Conservation (phyloP, 2,888 invertebrate species). For the Metacarcinus magister region DNA sequence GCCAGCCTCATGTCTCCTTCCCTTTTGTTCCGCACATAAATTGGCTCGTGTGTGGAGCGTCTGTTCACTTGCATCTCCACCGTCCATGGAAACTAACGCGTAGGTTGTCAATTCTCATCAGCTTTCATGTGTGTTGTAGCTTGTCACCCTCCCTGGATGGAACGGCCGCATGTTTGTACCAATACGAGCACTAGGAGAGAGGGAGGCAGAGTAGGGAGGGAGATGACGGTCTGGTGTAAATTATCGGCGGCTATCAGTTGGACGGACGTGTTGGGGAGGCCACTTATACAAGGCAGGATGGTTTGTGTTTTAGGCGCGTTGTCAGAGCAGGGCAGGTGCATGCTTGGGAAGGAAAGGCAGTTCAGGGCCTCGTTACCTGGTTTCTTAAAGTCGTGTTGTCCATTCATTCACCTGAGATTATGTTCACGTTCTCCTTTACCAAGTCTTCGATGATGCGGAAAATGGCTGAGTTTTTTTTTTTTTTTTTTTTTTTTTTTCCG, state of each 20-base stretch:
- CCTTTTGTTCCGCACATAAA: slow-evolving; percentile 32
- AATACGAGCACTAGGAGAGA: slow-evolving; percentile 16
- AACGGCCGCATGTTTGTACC: slow-evolving; percentile 12
- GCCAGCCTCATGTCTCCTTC: not conserved
- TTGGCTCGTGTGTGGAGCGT: not conserved
- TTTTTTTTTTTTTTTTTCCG: not conserved
- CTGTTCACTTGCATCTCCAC: not conserved
- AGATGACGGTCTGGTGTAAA: not conserved
- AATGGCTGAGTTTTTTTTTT: not conserved
- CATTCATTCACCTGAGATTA: slow-evolving; percentile 22
- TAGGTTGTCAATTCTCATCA: slow-evolving; percentile 36
- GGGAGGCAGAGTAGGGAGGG: not conserved
- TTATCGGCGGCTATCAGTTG: slow-evolving; percentile 5
- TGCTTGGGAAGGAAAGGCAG: not conserved
- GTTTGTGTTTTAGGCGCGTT: slow-evolving; percentile 20
- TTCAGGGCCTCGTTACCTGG: not conserved
- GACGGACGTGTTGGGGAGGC: not conserved
- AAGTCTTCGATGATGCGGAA: not conserved
- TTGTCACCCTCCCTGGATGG: not conserved
- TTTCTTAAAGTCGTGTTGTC: slow-evolving; percentile 36
- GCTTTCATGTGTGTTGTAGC: slow-evolving; percentile 30
- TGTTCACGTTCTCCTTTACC: slow-evolving; percentile 17
- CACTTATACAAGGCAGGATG: not conserved
- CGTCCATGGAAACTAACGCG: slow-evolving; percentile 33
- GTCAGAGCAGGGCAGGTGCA: not conserved